Conservation (phyloP, 2,797 vertebrate species). For the Clarias fuscus region DNA sequence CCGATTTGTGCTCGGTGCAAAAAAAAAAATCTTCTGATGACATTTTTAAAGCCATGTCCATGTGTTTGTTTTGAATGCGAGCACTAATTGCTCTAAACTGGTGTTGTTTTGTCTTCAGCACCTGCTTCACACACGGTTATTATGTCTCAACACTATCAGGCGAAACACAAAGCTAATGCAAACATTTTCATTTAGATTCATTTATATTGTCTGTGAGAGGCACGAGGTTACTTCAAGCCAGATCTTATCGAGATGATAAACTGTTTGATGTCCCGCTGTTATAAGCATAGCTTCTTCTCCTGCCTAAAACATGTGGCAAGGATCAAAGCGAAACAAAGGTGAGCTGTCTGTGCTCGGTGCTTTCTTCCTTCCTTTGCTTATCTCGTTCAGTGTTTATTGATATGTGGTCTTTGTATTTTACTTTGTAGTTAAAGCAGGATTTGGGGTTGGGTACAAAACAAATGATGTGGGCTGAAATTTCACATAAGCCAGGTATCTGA, state of each 20-base stretch:
- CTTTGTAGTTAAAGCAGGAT: slow-evolving; percentile 51
- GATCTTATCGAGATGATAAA: slow-evolving; percentile 60
- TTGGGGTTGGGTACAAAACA: slow-evolving; percentile 59
- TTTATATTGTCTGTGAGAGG: slow-evolving; percentile 55
- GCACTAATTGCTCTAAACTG: slow-evolving; percentile 7
- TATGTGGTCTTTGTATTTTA: slow-evolving; percentile 27
- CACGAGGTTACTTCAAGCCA: slow-evolving; percentile 39
- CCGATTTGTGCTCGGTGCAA: not conserved
- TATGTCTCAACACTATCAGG: slow-evolving; percentile 22
- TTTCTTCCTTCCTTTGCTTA: slow-evolving; percentile 37
- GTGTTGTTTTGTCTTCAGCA: slow-evolving; percentile 19
- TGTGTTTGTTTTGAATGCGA: not conserved
- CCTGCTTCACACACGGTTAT: slow-evolving; percentile 10
- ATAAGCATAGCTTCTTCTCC: slow-evolving; percentile 55
- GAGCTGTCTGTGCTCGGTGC: not conserved
- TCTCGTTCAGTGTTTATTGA: not conserved
- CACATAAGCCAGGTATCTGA: slow-evolving; percentile 35
- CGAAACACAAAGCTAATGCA: slow-evolving; percentile 32
- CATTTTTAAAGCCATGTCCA: not conserved
- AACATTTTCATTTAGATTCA: slow-evolving; percentile 4
- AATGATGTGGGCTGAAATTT: slow-evolving; percentile 53
- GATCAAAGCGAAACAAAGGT: slow-evolving; percentile 25
- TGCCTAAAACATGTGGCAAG: not conserved
- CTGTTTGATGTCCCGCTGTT: slow-evolving; percentile 67
- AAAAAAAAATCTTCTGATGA: not conserved